Base-by-base conservation (phyloP, 1,140 invertebrate genomes). In the Brachionus sp. region DNA sequence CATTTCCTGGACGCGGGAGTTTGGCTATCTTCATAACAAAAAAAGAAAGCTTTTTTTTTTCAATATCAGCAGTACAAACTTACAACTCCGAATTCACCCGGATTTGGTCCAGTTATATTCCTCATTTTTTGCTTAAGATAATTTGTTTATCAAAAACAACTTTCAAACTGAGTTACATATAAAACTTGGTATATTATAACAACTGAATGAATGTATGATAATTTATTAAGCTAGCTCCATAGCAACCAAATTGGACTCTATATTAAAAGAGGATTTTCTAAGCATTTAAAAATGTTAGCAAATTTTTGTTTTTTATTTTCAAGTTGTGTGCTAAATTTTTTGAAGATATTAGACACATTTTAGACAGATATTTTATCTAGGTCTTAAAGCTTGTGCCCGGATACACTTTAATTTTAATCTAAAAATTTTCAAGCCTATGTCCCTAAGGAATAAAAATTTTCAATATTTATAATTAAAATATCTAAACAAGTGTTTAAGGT, bases 101-200 rank as follows among this genome's bases (percentile, higher is more conserved):
- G 77, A 80, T 80, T 80, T 7, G 77, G 77, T 16, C 77, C 77
- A 44, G 42, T 66, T 37, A 80, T 62, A 57, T 80, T 50, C 13
- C 77, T 57, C 77, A 80, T 80, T 66, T 33, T 78, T 13, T 50
- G 19, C 50, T 9, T 57, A 57, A 57, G 50, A 57, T 57, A 57
- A 78, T 73, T 75, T 75, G 70, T 75, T 75, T 75, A 75, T 70
- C 37, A 70, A 70, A 70, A 70, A 70, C 33, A 70, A 70, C 33
- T 39, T 70, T 19, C 6, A 70, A 39, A 7, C 16, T 39, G n/a
- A 70, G 35, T 70, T 70, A 70, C 64, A 66, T 66, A 66, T 66
- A 66, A 66, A 66, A 33, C 33, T 66, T 37, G 33, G 33, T 39
- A 39, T 70, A 70, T 16, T 37, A 70, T 70, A 39, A 39, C 37